Percentiles rank a stretch among this genome's conserved stretches.
Evolutionary conservation across 2,113 vertebrate species (phyloP).

Genomic region (Xenopus laevis): DNA sequence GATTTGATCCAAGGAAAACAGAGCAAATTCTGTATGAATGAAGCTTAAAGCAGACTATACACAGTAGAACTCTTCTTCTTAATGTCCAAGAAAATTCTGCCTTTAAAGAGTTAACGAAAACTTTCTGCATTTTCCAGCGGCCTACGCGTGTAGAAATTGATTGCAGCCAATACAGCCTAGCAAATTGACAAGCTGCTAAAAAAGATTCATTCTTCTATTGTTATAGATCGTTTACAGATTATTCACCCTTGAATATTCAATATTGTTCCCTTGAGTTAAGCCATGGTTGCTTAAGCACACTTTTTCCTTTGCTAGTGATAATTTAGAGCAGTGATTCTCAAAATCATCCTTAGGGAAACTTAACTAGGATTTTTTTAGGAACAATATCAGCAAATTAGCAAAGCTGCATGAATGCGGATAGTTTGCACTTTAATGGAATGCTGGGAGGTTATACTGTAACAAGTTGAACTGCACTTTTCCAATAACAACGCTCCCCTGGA

Average conservation of each 20-base stretch:
- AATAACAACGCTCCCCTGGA: too few species aligned
- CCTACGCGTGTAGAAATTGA: constrained; percentile 4
- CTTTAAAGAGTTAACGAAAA: not conserved
- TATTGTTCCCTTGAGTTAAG: constrained; percentile 19
- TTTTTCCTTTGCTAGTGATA: constrained; percentile 1
- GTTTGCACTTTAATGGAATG: not conserved
- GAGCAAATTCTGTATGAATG: too few species aligned
- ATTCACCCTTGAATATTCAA: constrained; percentile 22
- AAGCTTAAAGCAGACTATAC: not conserved
- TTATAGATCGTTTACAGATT: constrained; percentile 22
- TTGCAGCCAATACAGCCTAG: constrained; percentile 9
- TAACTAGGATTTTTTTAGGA: constrained; percentile 1
- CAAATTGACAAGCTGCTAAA: constrained; percentile 25
- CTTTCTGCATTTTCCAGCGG: not conserved
- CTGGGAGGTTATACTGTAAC: not conserved
- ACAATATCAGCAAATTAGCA: constrained; percentile 10
- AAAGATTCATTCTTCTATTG: constrained; percentile 15
- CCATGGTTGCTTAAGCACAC: constrained; percentile 11
- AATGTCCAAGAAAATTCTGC: not conserved
- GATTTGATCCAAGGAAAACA: too few species aligned
- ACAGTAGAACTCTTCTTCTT: not conserved
- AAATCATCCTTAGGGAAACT: constrained; percentile 8
- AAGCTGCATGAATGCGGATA: constrained; percentile 1
- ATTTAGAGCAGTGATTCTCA: constrained; percentile 16
- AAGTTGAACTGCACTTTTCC: too few species aligned